These are phyloP conservation scores for Coranthus polyacanthus DNA, from an alignment of 2,797 vertebrate species.

Conservation along the genomic window DNA sequence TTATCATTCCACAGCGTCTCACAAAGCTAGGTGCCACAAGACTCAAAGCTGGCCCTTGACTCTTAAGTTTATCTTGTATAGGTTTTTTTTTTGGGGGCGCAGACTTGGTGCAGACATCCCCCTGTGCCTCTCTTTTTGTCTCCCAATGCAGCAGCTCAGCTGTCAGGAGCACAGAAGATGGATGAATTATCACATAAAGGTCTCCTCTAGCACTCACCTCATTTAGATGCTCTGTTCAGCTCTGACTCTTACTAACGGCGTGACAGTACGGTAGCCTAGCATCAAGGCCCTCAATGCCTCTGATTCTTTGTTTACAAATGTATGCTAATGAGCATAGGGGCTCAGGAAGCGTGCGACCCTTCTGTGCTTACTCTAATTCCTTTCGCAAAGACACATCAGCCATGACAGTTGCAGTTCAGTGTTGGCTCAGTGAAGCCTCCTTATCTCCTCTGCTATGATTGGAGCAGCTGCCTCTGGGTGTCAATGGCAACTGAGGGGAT, in stretches of 20 bases:
- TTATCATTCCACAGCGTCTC: slow-evolving; percentile 26
- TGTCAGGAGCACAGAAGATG: slow-evolving; percentile 67
- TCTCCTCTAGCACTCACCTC: slow-evolving; percentile 68
- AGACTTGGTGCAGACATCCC: slow-evolving; percentile 28
- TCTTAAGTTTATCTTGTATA: slow-evolving; percentile 37
- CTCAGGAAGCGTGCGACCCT: slow-evolving; percentile 40
- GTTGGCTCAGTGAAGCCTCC: slow-evolving; percentile 26
- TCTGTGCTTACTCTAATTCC: slow-evolving; percentile 55
- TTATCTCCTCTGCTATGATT: slow-evolving; percentile 63
- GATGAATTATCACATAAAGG: slow-evolving; percentile 70
- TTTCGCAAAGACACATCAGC: slow-evolving; percentile 58
- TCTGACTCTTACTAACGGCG: slow-evolving; percentile 47
- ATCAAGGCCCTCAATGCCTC: slow-evolving; percentile 13
- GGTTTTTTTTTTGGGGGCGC: slow-evolving; percentile 38
- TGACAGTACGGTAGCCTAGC: slow-evolving; percentile 32
- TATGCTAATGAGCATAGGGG: slow-evolving; percentile 64
- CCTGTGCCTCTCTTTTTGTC: slow-evolving; percentile 49
- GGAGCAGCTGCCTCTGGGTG: slow-evolving; percentile 55
- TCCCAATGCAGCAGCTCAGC: slow-evolving; percentile 50
- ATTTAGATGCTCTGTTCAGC: slow-evolving; percentile 68
- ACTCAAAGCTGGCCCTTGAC: slow-evolving; percentile 21
- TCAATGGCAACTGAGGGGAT: slow-evolving; percentile 40
- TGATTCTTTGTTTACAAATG: slow-evolving; percentile 73
- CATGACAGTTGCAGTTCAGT: slow-evolving; percentile 59
- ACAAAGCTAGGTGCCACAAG: slow-evolving; percentile 7